Evolutionary conservation across 2,113 vertebrate species (phyloP), one percentile per base, ranked within the genome.

Genomic region (Colius striatus): DNA sequence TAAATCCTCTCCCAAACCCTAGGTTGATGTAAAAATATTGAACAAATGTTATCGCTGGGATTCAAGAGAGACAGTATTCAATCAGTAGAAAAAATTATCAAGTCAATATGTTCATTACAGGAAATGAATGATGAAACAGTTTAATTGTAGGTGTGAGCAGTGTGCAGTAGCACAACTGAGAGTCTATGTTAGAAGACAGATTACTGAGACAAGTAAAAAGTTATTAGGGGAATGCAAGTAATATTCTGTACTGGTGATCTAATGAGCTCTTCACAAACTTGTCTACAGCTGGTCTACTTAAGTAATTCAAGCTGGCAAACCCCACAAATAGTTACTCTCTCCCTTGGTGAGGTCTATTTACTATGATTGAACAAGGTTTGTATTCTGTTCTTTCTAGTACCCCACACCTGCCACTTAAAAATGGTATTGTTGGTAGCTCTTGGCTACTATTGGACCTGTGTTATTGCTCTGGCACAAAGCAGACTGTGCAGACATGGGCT

Each of bases 331-430:
- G 57, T 74, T 92, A 4, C 63, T 84, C 41, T 79, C 47, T 79
- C n/a, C 67, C 30, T 86, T n/a, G 45, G 41, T 89, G 54, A 90
- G 68, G 83, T 87, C 83, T 89, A 84, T 92, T 47, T 86, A 43
- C 70, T 77, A 29, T 78, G 80, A 9, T 30, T 76, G 61, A 91
- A 63, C 84, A 25, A 43, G 58, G 76, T 71, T 77, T 62, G 47
- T 63, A 38, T 89, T 77, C 36, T 32, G 30, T 45, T 74, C 65
- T 79, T 71, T 77, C 74, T 71, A 2, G 61, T 75, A 72, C 45
- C 57, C 75, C 19, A 47, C 82, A 87, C 57, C 66, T 92, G 85
- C 67, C 67, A 3, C 60, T 80, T 53, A 20, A 11, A 43, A 9
- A 63, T 29, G 17, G 72, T 36, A 19, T 36, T 53, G 34, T 48